A percentile compares a stretch with the other conserved stretches of the same genome.
phyloP scores from a whole-genome alignment of 2,888 invertebrate species.

The Dolomedes plantarius region DNA sequence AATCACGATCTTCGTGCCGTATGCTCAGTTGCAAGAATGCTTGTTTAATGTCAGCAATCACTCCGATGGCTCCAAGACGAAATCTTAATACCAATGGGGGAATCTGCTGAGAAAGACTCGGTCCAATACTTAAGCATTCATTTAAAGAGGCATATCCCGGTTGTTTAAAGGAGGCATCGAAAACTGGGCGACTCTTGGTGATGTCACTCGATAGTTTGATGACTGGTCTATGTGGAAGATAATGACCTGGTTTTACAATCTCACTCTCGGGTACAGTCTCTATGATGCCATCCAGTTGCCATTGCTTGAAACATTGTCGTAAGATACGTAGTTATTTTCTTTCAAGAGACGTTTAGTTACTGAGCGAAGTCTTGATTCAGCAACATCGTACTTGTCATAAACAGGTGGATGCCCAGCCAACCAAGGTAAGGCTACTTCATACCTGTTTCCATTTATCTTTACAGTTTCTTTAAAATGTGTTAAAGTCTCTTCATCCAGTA shows the following conservation, averaged over 20 bases:
- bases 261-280: too few species aligned
- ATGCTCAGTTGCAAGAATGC: slow-evolving; percentile 20
- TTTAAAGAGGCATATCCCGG: slow-evolving; percentile 27
- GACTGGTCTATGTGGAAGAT: too few species aligned
- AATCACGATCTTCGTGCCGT: not conserved
- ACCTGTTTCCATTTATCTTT: not conserved
- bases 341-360: not conserved
- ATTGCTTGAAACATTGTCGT: not conserved
- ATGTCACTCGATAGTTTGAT: too few species aligned
- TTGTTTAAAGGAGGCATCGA: slow-evolving; percentile 28
- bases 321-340: not conserved
- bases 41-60: slow-evolving; percentile 18
- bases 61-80: not conserved
- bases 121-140: slow-evolving; percentile 27
- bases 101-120: too few species aligned
- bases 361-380: not conserved
- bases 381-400: slow-evolving; percentile 19
- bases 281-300: not conserved
- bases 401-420: not conserved
- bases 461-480: not conserved
- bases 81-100: slow-evolving; percentile 18
- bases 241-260: too few species aligned
- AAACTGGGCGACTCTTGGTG: slow-evolving; percentile 27
- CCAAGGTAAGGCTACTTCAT: not conserved
- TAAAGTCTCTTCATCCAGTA: not conserved